phyloP scores from a whole-genome alignment of 30 jellyfish, hydroid and myxozoan species.

The Cassiopea xamachana region DNA sequence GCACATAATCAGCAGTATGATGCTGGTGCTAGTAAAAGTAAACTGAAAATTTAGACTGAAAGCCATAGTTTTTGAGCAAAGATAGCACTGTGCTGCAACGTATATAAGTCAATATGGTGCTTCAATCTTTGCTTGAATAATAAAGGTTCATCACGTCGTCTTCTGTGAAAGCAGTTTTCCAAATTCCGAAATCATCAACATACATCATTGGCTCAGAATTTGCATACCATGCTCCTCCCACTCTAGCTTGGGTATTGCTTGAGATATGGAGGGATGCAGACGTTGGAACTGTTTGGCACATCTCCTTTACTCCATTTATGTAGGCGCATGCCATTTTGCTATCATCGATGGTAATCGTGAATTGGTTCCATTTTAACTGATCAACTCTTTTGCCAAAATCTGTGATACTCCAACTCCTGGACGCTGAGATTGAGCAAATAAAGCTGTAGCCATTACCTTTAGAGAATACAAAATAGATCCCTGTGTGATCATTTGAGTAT shows the following conservation, averaged over 20 bases:
- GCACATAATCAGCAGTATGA: too few relatives aligned
- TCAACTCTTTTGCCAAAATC: not conserved
- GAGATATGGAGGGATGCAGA: not conserved
- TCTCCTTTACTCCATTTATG: conserved; percentile 35
- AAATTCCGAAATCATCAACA: conserved; percentile 24
- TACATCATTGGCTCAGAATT: conserved; percentile 6
- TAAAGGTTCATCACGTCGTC: conserved; percentile 12
- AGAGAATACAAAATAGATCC: not conserved
- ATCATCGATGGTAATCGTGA: conserved; percentile 35
- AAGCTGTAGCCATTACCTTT: not conserved
- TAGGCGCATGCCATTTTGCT: conserved; percentile 10
- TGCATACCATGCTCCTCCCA: conserved; percentile 21
- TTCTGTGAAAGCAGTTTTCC: conserved; percentile 12
- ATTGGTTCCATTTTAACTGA: conserved; percentile 32
- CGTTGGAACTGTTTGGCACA: not conserved
- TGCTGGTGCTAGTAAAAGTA: too few relatives aligned
- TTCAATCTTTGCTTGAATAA: not conserved
- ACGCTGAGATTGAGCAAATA: not conserved
- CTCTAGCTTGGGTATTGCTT: not conserved
- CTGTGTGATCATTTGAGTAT: not conserved
- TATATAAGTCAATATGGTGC: too few relatives aligned
- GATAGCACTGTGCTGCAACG: too few relatives aligned
- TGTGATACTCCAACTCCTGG: not conserved
- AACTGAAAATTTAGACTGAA: too few relatives aligned
- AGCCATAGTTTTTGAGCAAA: too few relatives aligned